Base-by-base conservation (phyloP, 2,888 invertebrate genomes). In the Philonicus albiceps region DNA sequence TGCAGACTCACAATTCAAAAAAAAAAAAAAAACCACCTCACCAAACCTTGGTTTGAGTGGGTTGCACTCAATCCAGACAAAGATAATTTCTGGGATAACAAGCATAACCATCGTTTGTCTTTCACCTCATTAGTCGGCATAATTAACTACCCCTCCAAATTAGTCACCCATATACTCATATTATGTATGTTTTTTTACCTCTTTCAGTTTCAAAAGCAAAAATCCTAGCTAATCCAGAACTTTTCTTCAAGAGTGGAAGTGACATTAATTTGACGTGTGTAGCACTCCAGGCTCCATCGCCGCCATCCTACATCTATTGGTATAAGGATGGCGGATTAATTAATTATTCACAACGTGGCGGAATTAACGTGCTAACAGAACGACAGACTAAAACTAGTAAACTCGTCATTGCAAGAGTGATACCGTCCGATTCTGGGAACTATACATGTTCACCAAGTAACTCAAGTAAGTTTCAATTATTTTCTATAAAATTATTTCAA, bases 241-340 rank as follows among this genome's bases (percentile, higher is more conserved):
- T 97, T 91, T 96, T 96, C 93, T 96, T 97, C 92, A 96, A 96
- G 91, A 96, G 96, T 90, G 97, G 97, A 89, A 97, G 96, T 91
- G 97, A 97, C 94, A 97, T 97, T 93, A 97, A 97, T 94, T 94
- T 97, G 92, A 97, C 97, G 90, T 97, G 97, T 93, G 94, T 96
- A 91, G 96, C 96, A 88, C 94, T 96, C 90, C 95, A 97, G 93
- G 94, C 95, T 89, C 94, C 94, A 73, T 93, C 93, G 73, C 94
- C 94, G 31, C 95, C 95, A 87, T 94, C 95, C 87, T 96, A 96
- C 89, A 96, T 97, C 90, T 94, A 96, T 90, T 97, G 97, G 97
- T 96, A 96, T 93, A 97, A 97, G 90, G 97, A 96, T 73, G 94
- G 94, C 27, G 94, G 96, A 89, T 95, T 97, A 89, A 96, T 97